Evolutionary conservation across 2,113 vertebrate genomes (phyloP).

Genomic region (Antechinus flavipes): DNA sequence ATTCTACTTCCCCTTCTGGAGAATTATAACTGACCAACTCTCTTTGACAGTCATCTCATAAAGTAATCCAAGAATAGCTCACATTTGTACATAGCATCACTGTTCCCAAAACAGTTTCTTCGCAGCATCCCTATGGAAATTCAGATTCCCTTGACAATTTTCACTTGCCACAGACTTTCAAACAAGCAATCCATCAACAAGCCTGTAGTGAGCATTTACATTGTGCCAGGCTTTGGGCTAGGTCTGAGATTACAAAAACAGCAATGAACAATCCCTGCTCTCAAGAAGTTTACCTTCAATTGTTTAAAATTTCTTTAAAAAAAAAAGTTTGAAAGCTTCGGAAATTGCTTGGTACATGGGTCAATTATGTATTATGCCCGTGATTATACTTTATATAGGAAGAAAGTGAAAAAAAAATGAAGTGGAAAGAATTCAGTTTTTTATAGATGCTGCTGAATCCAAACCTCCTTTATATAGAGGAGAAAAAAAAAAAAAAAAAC

Average conservation of each 20-base stretch:
- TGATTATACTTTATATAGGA: slow-evolving; percentile 36
- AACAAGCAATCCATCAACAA: neutral
- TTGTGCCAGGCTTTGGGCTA: neutral
- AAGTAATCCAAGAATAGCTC: neutral
- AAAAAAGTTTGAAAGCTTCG: neutral
- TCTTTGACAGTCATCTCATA: neutral
- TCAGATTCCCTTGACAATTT: neutral
- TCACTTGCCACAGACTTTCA: neutral
- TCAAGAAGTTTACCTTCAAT: neutral
- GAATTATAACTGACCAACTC: neutral
- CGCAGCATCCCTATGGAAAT: neutral
- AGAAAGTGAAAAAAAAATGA: neutral
- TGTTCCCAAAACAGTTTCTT: neutral
- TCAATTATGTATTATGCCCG: neutral
- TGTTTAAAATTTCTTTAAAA: neutral
- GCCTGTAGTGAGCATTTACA: neutral
- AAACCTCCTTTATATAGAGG: slow-evolving; percentile 6
- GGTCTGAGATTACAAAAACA: neutral
- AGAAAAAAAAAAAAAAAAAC: neutral
- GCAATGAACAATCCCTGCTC: neutral
- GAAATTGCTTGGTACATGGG: neutral
- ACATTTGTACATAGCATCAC: neutral
- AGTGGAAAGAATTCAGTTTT: neutral
- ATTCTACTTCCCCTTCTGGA: neutral
- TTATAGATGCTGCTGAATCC: neutral